Base-by-base conservation (phyloP, 2,888 invertebrate genomes). In the Neoitamus cyanurus region DNA sequence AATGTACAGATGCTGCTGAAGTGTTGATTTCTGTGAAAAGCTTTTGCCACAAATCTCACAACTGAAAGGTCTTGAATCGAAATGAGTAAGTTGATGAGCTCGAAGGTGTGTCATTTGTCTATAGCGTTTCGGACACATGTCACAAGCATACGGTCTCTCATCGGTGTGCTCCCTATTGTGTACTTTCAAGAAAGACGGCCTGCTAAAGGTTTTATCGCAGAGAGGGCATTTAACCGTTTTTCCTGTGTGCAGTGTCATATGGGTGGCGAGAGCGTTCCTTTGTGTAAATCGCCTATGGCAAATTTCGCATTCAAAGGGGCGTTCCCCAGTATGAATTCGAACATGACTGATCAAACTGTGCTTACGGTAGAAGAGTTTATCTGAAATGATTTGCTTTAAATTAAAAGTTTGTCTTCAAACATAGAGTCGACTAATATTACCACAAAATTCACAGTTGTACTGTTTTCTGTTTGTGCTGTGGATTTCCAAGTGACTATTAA, bases 121-220 rank as follows among this genome's bases (percentile, higher is more conserved):
- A 20, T 83, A 83, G 42, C 34, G 15, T 36, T 75, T 46, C 15
- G 73, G 73, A 25, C 83, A 83, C 15, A 34, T 30, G 6, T 83
- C 58, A n/a, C 83, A 83, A 20, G 28, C 58, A 58, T 83, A 83
- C n/a, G 83, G 83, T 13, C 83, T 42, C 48, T 83, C 83, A 28
- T 69, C 20, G 4, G 85, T 85, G 68, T 85, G 85, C 20, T 68
- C 68, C 31, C 85, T 58, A 20, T 83, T 85, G 28, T 85, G 85
- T 20, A 85, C 75, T 28, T 77, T 85, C 25, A 85, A 58, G 30
- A 83, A 83, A 1, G 70, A 69, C 15, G 68, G 68, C 4, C 85
- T 75, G 46, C 77, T 83, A 28, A 85, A 85, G 9, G 69, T 36
- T 48, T 85, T 85, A 28, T 85, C 83, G 48, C 85, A 85, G 2